Evolutionary conservation across 2,888 invertebrate genomes (phyloP), one percentile per base, ranked within the genome.

Genomic region (Eumacrocentrus americanus): DNA sequence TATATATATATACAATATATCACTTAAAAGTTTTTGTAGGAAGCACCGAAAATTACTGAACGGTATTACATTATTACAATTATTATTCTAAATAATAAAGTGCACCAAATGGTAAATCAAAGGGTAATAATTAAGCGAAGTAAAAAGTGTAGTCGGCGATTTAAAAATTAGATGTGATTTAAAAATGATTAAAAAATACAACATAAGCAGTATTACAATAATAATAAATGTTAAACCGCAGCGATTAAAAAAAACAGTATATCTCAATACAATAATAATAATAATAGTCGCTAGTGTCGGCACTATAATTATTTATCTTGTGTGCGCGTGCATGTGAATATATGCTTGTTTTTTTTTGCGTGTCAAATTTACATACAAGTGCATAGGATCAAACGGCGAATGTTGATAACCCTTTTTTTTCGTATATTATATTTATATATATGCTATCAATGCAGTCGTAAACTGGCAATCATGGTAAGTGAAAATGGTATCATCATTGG

Each of bases 401-500:
- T 20, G 23, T 40, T 12, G 4, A 12, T 34, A 34, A 34, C 51
- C 38, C 46, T 47, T 42, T 54, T 29, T 50, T 42, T 48, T 42
- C n/a, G n/a, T n/a, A n/a, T n/a, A n/a, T n/a, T n/a, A n/a, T n/a
- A n/a, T n/a, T n/a, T n/a, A n/a, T n/a, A n/a, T n/a, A n/a, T n/a
- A n/a, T n/a, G n/a, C n/a, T n/a, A n/a, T 46, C 11, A 18, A 40
- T 37, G 55, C 55, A 57, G 16, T 56, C 18, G 48, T 54, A 56
- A 60, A 61, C 59, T 64, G 57, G 50, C 48, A 62, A 44, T 61
- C 60, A 53, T 60, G 56, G 46, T 58, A 55, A 58, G 58, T 67
- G 68, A 70, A 72, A 68, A 67, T 71, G 65, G 66, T 61, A 62
- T 66, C 65, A 66, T 67, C 62, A 68, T 66, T 65, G 61, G 78